Conservation (phyloP, 2,888 invertebrate genomes). For the Kryphioiulus occultus region DNA sequence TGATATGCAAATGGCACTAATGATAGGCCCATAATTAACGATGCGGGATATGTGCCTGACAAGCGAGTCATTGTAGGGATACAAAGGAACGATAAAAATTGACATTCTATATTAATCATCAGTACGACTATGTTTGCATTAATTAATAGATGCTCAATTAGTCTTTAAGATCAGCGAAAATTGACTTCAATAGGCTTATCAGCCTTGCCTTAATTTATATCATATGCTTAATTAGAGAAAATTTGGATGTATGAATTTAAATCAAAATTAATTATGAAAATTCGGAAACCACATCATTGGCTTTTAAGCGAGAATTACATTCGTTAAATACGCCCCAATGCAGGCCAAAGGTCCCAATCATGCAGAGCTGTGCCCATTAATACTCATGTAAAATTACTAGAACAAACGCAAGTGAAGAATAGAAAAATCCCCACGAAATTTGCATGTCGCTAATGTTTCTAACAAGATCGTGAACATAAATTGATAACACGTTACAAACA, state of each 20-base stretch:
- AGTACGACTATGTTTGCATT: not conserved
- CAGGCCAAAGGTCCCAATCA: not conserved
- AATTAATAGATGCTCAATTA: constrained; percentile 35
- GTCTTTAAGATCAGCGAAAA: not conserved
- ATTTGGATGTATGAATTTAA: not conserved
- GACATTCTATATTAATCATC: constrained; percentile 1
- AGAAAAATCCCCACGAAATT: not conserved
- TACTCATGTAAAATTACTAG: not conserved
- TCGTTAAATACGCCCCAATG: not conserved
- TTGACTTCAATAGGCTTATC: not conserved
- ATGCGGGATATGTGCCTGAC: constrained; percentile 20
- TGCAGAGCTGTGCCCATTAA: not conserved
- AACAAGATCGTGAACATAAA: not conserved
- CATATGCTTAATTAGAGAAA: not conserved
- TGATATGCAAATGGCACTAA: constrained; percentile 26
- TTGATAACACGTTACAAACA: not conserved
- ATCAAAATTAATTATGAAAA: not conserved
- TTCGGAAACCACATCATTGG: not conserved
- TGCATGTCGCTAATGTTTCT: too few species aligned
- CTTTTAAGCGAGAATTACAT: not conserved
- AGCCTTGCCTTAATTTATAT: not conserved
- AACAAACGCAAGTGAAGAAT: too few species aligned
- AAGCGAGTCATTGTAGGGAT: not conserved
- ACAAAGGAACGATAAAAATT: constrained; percentile 22
- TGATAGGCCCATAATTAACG: constrained; percentile 35